Evolutionary conservation across 2,888 invertebrate species (phyloP).

Genomic region (Hirtodrosophila alboralis): DNA sequence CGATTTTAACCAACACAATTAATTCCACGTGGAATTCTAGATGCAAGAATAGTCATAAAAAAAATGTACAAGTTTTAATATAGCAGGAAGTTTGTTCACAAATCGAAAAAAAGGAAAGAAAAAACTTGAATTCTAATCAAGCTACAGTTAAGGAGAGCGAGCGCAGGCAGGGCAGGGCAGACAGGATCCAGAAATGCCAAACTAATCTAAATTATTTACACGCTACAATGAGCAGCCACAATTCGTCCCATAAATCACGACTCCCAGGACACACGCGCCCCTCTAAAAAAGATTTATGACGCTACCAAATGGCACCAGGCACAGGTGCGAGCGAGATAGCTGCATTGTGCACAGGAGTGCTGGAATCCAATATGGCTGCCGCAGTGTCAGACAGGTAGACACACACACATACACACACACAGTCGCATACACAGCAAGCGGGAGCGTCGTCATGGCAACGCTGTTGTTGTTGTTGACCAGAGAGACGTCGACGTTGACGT

Average conservation of each 20-base stretch:
- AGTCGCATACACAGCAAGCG: conserved; percentile 15
- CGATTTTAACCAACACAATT: conserved; percentile 4
- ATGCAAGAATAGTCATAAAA: conserved; percentile 35
- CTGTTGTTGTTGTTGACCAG: conserved; percentile 11
- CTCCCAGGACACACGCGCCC: conserved; percentile 80
- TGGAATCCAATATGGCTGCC: conserved; percentile 83
- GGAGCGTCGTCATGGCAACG: conserved; percentile 69
- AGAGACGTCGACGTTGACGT: conserved; percentile 14
- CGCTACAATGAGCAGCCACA: conserved; percentile 75
- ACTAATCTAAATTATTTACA: conserved; percentile 79
- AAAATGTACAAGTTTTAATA: conserved; percentile 17
- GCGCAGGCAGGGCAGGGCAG: too few species aligned
- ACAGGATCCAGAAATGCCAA: conserved; percentile 55
- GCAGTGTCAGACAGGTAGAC: conserved; percentile 71
- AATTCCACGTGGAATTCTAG: conserved; percentile 3
- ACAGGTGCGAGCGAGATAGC: conserved; percentile 61
- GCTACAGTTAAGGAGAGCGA: conserved; percentile 17
- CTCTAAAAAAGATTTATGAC: conserved; percentile 78
- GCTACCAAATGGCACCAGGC: conserved; percentile 40
- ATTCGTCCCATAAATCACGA: conserved; percentile 78
- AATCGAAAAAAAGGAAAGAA: too few species aligned
- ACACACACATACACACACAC: conserved; percentile 45
- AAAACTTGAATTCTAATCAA: conserved; percentile 66
- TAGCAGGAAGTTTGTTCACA: conserved; percentile 14
- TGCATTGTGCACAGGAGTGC: conserved; percentile 64